Percentiles rank a stretch among this genome's conserved stretches.
phyloP scores from a whole-genome alignment of 53 echinoderm and acorn worm genomes.

The Glandiceps talaboti region DNA sequence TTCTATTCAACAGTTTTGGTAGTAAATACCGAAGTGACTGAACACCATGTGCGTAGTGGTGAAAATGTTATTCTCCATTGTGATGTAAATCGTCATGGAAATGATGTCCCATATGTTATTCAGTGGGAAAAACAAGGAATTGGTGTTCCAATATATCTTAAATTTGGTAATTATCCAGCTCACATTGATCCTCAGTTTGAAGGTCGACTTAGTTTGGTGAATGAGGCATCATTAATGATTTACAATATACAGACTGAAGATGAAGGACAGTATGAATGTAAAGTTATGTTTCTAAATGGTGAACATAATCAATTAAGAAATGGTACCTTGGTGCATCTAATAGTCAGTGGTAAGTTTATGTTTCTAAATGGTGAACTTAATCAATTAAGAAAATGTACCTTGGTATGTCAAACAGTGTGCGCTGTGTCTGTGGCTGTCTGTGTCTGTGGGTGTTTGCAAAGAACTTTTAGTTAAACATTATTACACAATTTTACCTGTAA shows the following conservation, averaged over 20 bases:
- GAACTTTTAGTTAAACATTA: no score
- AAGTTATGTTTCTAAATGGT: conserved; percentile 44
- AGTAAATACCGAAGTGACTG: neutral
- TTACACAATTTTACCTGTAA: no score
- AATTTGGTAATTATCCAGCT: conserved; percentile 38
- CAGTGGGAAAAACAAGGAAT: neutral
- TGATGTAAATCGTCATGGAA: neutral
- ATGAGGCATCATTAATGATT: conserved; percentile 40
- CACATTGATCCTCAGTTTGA: conserved; percentile 35
- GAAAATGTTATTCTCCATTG: neutral
- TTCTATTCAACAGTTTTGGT: neutral
- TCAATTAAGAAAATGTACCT: no score
- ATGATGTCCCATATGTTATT: neutral
- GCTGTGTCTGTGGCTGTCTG: no score
- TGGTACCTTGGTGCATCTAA: conserved; percentile 64
- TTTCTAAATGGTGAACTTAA: no score
- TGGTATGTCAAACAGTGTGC: no score
- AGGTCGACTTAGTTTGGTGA: conserved; percentile 25
- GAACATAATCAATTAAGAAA: conserved; percentile 38
- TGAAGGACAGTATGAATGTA: conserved; percentile 69
- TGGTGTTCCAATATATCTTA: conserved; percentile 37
- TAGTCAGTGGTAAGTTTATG: conserved; percentile 60
- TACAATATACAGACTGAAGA: conserved; percentile 25
- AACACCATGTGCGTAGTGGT: neutral
- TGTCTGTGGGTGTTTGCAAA: no score